These are phyloP conservation scores for Zosterops pallidus DNA, from an alignment of 2,113 vertebrate species.

Conservation along the genomic window DNA sequence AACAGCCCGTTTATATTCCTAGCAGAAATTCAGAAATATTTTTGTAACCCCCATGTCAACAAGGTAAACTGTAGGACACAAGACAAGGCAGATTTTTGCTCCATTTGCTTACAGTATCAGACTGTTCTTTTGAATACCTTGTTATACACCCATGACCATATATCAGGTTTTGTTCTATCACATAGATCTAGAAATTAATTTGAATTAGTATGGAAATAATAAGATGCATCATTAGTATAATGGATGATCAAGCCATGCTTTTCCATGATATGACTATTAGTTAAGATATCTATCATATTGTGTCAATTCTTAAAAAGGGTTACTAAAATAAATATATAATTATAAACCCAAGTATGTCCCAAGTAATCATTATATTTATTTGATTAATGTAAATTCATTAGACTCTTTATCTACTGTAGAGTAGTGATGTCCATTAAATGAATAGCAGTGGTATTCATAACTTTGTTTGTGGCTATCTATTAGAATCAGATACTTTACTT, in stretches of 20 bases:
- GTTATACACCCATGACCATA: not conserved
- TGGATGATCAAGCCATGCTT: not conserved
- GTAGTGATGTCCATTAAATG: conserved; percentile 72
- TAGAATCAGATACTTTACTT: conserved; percentile 75
- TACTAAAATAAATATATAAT: not conserved
- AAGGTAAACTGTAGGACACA: not conserved
- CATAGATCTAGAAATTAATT: not conserved
- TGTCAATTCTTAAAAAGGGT: not conserved
- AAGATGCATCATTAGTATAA: conserved; percentile 5
- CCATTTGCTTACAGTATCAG: not conserved
- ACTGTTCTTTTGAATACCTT: not conserved
- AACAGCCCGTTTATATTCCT: not conserved
- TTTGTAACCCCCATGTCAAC: not conserved
- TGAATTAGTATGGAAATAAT: not conserved
- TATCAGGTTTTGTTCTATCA: not conserved
- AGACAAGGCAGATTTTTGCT: not conserved
- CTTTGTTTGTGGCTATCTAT: conserved; percentile 77
- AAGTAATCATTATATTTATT: conserved; percentile 56
- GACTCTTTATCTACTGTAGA: conserved; percentile 67
- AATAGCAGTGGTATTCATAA: conserved; percentile 75
- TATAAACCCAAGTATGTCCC: conserved; percentile 11
- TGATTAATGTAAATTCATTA: conserved; percentile 73
- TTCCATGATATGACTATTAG: not conserved
- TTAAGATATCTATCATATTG: conserved; percentile 2
- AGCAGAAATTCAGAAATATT: not conserved